These are phyloP conservation scores for Chrysodeixis includens DNA, from an alignment of 2,888 invertebrate species.

Conservation along the genomic window DNA sequence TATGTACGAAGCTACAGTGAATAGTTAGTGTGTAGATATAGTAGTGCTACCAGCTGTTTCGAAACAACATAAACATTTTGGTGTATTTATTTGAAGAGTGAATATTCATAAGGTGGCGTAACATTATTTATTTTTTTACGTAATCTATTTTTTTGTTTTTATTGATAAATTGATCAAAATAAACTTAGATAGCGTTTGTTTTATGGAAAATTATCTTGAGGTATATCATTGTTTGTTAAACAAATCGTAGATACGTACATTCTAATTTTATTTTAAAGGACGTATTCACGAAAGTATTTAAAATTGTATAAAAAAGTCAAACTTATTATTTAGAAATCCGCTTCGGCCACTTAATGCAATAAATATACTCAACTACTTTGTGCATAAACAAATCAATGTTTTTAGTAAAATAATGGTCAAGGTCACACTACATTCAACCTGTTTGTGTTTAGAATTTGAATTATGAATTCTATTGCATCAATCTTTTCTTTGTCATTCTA, in stretches of 20 bases:
- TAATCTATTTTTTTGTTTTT: constrained; percentile 58
- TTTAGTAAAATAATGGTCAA: constrained; percentile 37
- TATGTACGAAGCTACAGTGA: constrained; percentile 48
- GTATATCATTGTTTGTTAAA: neutral
- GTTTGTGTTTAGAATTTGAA: constrained; percentile 4
- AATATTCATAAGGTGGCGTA: constrained; percentile 57
- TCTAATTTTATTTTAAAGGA: neutral
- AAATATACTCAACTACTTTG: neutral
- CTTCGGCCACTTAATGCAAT: no score
- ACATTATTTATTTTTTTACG: constrained; percentile 68
- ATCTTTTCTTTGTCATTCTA: neutral
- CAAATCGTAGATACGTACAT: neutral
- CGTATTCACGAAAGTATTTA: no score
- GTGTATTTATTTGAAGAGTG: constrained; percentile 46
- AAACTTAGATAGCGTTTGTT: neutral
- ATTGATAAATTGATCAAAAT: neutral
- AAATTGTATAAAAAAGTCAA: no score
- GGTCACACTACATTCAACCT: constrained; percentile 20
- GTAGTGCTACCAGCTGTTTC: constrained; percentile 75
- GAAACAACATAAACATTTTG: constrained; percentile 65
- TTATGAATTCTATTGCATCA: constrained; percentile 11
- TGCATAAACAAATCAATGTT: constrained; percentile 32
- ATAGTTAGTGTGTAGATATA: constrained; percentile 51
- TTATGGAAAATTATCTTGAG: neutral
- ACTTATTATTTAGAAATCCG: neutral